phyloP scores from a whole-genome alignment of 2,113 vertebrate genomes.

The cattle (Bos taurus) region ARS-UCD2.0 NC_037329.1:57768001-57768500 shows the following conservation, averaged over 20 bases:
- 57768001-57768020: background rate
- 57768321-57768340: constrained; percentile 59
- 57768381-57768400: no score
- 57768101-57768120: background rate
- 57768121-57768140: background rate
- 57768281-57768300: constrained; percentile 76
- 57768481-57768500: no score
- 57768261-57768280: constrained; percentile 66
- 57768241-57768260: constrained; percentile 64
- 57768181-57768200: constrained; percentile 62
- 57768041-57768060: background rate
- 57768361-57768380: constrained; percentile 42
- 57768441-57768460: no score
- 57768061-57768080: background rate
- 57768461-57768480: no score
- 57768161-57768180: constrained; percentile 60
- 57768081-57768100: background rate
- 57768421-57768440: no score
- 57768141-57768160: background rate
- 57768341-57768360: constrained; percentile 40
- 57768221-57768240: constrained; percentile 59
- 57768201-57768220: constrained; percentile 46
- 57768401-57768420: no score
- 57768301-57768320: constrained; percentile 71
- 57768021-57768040: background rate